Percentiles rank a stretch among this genome's conserved stretches.
Evolutionary conservation across 2,113 vertebrate species (phyloP).

Genomic region (Archilochus colubris): DNA sequence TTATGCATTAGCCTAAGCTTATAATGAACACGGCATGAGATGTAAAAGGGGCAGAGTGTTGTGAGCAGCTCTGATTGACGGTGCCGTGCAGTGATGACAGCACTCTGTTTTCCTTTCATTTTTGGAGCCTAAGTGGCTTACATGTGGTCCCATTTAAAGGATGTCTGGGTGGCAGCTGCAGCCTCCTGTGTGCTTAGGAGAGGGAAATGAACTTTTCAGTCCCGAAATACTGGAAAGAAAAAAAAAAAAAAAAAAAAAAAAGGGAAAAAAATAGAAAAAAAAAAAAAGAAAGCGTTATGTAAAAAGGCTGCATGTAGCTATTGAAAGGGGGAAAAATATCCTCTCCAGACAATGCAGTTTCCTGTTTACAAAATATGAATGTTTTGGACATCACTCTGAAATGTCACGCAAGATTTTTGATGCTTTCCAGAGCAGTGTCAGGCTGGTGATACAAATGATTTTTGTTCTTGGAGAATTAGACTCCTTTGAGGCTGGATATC

Average conservation of each 20-base stretch:
- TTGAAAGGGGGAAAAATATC: slow-evolving; percentile 28
- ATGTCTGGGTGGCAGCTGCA: slow-evolving; percentile 69
- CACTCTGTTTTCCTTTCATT: slow-evolving; percentile 71
- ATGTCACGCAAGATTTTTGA: background rate
- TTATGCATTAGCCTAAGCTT: background rate
- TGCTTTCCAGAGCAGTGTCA: slow-evolving; percentile 27
- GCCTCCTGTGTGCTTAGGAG: slow-evolving; percentile 36
- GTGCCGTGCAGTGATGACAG: slow-evolving; percentile 70
- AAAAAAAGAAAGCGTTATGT: background rate
- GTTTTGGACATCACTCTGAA: background rate
- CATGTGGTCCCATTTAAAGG: slow-evolving; percentile 67
- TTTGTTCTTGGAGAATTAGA: background rate
- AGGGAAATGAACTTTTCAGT: slow-evolving; percentile 61
- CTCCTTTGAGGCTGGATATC: background rate
- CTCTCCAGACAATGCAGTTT: slow-evolving; percentile 35
- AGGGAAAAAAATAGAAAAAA: no score
- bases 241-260: background rate
- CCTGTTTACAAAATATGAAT: slow-evolving; percentile 37
- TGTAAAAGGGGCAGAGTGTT: background rate
- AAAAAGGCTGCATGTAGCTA: slow-evolving; percentile 18
- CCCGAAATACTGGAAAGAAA: background rate
- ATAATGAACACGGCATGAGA: background rate
- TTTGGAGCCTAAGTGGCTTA: slow-evolving; percentile 67
- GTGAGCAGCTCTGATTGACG: slow-evolving; percentile 48
- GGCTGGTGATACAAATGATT: background rate